phyloP scores from a whole-genome alignment of 2,113 vertebrate genomes.

The Desmodus rotundus region DNA sequence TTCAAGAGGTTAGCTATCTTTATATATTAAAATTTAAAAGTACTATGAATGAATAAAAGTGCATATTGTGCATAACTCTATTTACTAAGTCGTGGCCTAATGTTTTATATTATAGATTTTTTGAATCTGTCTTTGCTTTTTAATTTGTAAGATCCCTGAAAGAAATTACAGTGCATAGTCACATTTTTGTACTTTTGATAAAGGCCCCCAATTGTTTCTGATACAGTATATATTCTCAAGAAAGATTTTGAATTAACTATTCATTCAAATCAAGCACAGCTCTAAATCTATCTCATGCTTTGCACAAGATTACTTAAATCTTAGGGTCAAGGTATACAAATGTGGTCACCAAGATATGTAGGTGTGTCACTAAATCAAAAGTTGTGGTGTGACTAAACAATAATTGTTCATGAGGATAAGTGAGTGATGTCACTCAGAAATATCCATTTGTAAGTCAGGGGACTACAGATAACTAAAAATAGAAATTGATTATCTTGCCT shows the following conservation, averaged over 20 bases:
- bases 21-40: conserved; percentile 11
- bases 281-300: neutral
- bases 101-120: neutral
- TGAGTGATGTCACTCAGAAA: neutral
- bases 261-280: neutral
- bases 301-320: neutral
- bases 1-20: neutral
- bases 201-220: neutral
- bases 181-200: neutral
- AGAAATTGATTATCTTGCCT: neutral
- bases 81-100: neutral
- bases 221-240: neutral
- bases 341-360: neutral
- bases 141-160: neutral
- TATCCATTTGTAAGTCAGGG: neutral
- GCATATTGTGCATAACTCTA: neutral
- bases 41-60: neutral
- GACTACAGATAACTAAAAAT: neutral
- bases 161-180: neutral
- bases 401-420: neutral
- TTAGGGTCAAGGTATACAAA: neutral
- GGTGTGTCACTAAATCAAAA: neutral
- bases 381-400: neutral
- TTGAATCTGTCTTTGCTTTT: neutral
- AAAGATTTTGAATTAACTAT: neutral